Evolutionary conservation across 2,113 vertebrate species (phyloP).

Genomic region (Trogon melanurus): DNA sequence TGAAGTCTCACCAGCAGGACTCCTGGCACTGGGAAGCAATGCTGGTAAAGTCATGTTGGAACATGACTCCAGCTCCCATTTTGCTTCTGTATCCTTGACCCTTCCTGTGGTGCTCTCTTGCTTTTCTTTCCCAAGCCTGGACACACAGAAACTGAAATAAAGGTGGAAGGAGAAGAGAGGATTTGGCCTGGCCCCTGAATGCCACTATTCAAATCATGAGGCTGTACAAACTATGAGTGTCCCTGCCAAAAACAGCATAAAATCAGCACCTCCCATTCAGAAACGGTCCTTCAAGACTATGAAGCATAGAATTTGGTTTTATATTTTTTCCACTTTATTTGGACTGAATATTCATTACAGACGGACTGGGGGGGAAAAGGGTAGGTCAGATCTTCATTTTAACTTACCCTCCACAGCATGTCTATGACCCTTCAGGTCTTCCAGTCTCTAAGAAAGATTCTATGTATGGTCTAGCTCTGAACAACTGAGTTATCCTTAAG

Average conservation of each 20-base stretch:
- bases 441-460: background rate
- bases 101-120: background rate
- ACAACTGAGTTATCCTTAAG: background rate
- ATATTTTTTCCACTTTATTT: background rate
- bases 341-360: background rate
- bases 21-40: background rate
- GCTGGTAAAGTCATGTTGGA: background rate
- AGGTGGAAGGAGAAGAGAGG: background rate
- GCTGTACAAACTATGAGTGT: background rate
- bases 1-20: background rate
- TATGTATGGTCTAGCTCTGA: background rate
- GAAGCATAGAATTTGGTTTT: background rate
- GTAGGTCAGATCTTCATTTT: background rate
- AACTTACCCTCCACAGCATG: background rate
- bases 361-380: rapidly evolving
- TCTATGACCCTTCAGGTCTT: background rate
- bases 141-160: background rate
- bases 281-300: background rate
- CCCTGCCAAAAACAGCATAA: background rate
- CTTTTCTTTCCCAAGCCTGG: background rate
- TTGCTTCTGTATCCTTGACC: background rate
- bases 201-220: background rate
- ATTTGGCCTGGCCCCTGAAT: background rate
- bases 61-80: background rate
- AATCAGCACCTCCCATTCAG: rapidly evolving